Evolutionary conservation across 2,113 vertebrate species (phyloP).

Genomic region (Lathamus discolor): DNA sequence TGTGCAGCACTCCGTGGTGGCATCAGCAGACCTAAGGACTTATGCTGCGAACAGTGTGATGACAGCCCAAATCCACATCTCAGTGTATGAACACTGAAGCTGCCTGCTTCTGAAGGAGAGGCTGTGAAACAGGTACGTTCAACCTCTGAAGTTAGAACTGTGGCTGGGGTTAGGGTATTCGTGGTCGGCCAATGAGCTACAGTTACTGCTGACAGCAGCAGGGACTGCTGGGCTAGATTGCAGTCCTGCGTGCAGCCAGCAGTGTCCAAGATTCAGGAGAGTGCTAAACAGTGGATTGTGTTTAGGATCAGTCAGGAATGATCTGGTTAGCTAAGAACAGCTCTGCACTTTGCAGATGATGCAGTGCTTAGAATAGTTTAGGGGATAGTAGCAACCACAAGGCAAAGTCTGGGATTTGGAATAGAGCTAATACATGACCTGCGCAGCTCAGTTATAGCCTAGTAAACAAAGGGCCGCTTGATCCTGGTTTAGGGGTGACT

Average conservation of each 20-base stretch:
- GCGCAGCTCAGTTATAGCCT: neutral
- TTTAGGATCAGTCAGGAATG: neutral
- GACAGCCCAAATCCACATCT: neutral
- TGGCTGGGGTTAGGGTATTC: neutral
- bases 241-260: neutral
- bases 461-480: neutral
- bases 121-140: neutral
- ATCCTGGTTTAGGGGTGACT: neutral
- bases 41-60: neutral
- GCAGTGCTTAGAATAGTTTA: neutral
- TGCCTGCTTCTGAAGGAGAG: neutral
- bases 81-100: neutral
- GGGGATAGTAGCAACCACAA: neutral
- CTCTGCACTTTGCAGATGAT: neutral
- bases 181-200: neutral
- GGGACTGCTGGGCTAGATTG: neutral
- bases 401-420: neutral
- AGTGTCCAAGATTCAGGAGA: neutral
- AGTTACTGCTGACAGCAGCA: neutral
- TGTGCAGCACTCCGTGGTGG: accelerated
- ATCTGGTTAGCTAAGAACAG: neutral
- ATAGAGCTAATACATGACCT: neutral
- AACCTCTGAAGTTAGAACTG: neutral
- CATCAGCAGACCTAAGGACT: neutral
- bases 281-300: neutral